Conservation (phyloP, 2,888 invertebrate species). For the Frankliniella intonsa region DNA sequence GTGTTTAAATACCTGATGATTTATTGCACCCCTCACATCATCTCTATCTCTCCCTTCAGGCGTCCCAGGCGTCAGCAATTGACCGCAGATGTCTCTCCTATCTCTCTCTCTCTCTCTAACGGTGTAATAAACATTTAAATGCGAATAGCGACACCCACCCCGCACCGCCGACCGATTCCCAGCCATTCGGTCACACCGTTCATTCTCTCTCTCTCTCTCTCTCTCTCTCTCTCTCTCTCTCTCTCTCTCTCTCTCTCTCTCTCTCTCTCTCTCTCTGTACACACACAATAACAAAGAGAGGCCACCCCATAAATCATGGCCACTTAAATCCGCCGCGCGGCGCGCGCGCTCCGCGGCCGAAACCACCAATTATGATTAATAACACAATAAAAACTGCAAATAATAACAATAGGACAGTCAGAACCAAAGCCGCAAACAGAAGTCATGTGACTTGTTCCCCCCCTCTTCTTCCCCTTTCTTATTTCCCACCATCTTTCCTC, state of each 20-base stretch:
- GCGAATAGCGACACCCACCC: not conserved
- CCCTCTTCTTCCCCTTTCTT: not conserved
- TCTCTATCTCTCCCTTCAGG: not conserved
- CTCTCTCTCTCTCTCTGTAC: not conserved
- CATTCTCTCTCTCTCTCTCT: not conserved
- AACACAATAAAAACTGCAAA: constrained; percentile 11
- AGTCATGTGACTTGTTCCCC: not conserved
- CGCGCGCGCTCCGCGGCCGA: not conserved
- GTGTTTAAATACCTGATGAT: not conserved
- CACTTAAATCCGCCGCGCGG: constrained; percentile 1
- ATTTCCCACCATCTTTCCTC: not conserved
- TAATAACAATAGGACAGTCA: not conserved
- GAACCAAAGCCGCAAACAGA: not conserved
- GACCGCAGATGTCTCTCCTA: not conserved
- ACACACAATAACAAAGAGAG: not conserved
- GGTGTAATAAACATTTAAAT: constrained; percentile 18
- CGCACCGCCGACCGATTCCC: not conserved
- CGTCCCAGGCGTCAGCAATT: constrained; percentile 11
- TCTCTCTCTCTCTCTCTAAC: not conserved
- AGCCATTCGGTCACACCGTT: not conserved
- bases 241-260: not conserved
- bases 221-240: not conserved
- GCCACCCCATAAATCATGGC: not conserved
- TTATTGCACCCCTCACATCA: not conserved
- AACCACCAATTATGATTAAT: constrained; percentile 17